Conservation (phyloP, 2,113 vertebrate species). For the Rhabdornis inornatus region DNA sequence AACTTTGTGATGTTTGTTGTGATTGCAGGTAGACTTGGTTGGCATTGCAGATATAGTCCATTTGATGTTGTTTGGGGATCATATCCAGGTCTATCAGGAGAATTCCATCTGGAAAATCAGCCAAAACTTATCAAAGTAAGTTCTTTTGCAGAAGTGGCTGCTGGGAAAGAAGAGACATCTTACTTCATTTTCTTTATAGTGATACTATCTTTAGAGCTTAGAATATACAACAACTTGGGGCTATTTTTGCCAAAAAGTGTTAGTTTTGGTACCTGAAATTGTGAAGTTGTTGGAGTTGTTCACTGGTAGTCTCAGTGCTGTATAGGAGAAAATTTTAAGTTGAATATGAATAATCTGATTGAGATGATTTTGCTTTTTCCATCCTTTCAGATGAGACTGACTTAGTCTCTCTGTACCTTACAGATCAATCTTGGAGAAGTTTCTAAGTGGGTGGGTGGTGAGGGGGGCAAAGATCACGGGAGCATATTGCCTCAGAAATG, state of each 20-base stretch:
- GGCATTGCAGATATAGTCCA: constrained; percentile 83
- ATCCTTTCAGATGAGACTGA: neutral
- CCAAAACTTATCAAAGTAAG: constrained; percentile 68
- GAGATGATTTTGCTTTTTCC: neutral
- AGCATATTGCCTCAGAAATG: neutral
- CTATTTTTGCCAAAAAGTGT: neutral
- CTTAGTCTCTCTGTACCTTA: neutral
- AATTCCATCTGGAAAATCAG: constrained; percentile 72
- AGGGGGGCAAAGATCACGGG: neutral
- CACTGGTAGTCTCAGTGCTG: neutral
- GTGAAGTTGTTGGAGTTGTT: neutral
- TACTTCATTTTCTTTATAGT: neutral
- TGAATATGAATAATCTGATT: neutral
- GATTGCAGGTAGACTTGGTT: constrained; percentile 83
- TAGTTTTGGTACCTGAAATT: neutral
- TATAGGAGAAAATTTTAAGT: neutral
- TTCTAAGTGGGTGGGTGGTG: neutral
- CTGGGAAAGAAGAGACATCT: neutral
- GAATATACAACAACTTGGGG: neutral
- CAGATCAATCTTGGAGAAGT: neutral
- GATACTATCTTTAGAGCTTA: neutral
- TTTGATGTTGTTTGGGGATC: constrained; percentile 75
- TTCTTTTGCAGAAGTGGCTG: neutral
- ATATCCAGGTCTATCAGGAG: constrained; percentile 70
- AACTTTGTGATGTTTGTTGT: constrained; percentile 16